Base-by-base conservation (phyloP, 2,797 vertebrate species). In the Danio kyathit region DNA sequence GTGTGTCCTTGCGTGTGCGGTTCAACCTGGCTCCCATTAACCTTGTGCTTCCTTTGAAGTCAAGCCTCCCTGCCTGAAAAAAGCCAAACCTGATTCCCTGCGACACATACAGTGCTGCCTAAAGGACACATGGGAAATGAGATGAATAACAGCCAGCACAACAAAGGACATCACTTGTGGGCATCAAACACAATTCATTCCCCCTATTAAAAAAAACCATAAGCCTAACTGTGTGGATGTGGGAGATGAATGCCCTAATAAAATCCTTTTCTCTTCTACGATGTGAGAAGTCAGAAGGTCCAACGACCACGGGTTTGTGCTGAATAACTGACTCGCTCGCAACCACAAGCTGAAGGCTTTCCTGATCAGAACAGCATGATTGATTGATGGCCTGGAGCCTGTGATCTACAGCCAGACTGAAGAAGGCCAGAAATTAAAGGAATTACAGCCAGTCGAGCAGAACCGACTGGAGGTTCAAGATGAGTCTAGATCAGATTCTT, bases 71-170 rank as follows among this genome's bases (percentile, higher is more conserved):
- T 81, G 41, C 67, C 85, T 86, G 86, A 77, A 80, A 88, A 81
- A 88, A 90, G 86, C 82, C 64, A 83, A 87, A 88, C 88, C 81
- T 76, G 79, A 90, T 92, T 89, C 80, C 86, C 88, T 76, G 75
- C 60, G 44, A 82, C 72, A 76, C 74, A 84, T 74, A 81, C 56
- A 61, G 79, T 52, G 82, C 71, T 41, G 64, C 69, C 61, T 54
- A 79, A 54, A 79, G 29, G 84, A 88, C 80, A 75, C 54, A 73
- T 60, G 84, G 87, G 84, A 83, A 87, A 87, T 82, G 13, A 49
- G 70, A 82, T 67, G 82, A 83, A 87, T 82, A 86, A 87, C 80
- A 82, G 75, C 73, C 52, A 79, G 41, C 49, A 40, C 71, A 59
- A 74, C 79, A 74, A 74, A 82, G 40, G 19, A 76, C 73, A 76